Evolutionary conservation across 2,797 vertebrate species (phyloP).

Genomic region (Sitta carolinensis): DNA sequence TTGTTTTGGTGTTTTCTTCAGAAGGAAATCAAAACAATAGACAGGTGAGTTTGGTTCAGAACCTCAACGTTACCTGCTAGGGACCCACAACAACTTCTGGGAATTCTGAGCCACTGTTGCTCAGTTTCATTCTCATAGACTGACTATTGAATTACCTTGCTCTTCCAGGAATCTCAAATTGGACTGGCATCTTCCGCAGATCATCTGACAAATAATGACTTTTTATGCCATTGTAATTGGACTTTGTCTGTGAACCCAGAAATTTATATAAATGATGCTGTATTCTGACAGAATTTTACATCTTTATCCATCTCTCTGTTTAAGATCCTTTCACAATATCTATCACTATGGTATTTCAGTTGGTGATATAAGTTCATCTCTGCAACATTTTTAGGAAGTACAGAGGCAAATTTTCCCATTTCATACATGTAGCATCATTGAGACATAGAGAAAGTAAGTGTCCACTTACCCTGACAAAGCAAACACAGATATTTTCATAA

Average conservation of each 20-base stretch:
- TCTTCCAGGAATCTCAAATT: not conserved
- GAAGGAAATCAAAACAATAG: not conserved
- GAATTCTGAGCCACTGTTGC: not conserved
- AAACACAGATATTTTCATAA: not conserved
- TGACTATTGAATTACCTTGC: not conserved
- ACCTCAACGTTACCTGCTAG: not conserved
- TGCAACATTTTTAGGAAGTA: not conserved
- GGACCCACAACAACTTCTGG: not conserved
- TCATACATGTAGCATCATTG: not conserved
- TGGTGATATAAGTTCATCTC: not conserved
- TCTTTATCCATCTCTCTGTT: not conserved
- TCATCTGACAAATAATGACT: not conserved
- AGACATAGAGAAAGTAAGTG: not conserved
- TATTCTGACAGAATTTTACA: not conserved
- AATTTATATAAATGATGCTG: not conserved
- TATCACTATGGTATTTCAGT: not conserved
- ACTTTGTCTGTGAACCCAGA: not conserved
- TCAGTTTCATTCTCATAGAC: not conserved
- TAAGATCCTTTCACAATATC: not conserved
- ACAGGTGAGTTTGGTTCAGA: not conserved
- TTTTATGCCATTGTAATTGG: not conserved
- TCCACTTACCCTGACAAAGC: not conserved
- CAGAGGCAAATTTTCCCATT: not conserved
- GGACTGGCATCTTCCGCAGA: not conserved
- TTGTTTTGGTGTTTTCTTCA: not conserved